These are phyloP conservation scores for Meganola albula DNA, from an alignment of 2,888 invertebrate genomes.

Conservation along the genomic window DNA sequence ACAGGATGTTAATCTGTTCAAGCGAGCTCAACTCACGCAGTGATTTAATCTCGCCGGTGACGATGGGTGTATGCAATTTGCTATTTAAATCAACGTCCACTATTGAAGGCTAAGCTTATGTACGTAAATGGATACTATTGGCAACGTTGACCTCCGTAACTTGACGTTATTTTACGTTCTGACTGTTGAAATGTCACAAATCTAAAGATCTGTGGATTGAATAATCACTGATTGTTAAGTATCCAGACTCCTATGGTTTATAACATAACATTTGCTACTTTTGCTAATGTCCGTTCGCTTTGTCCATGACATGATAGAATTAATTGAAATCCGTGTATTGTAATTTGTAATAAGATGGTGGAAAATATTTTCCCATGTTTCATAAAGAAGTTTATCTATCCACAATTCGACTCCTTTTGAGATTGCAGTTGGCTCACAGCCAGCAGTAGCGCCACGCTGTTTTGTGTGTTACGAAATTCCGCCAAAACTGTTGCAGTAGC, in stretches of 20 bases:
- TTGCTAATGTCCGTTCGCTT: too few species aligned
- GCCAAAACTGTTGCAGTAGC: constrained; percentile 68
- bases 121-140: constrained; percentile 6
- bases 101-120: constrained; percentile 8
- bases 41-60: constrained; percentile 35
- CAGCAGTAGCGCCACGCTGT: constrained; percentile 47
- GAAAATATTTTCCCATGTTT: constrained; percentile 8
- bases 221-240: too few species aligned
- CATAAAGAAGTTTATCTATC: constrained; percentile 34
- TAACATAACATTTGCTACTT: too few species aligned
- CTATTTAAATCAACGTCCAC: constrained; percentile 23
- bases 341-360: too few species aligned
- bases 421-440: constrained; percentile 54
- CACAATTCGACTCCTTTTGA: constrained; percentile 28
- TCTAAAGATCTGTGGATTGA: too few species aligned
- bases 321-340: too few species aligned
- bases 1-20: constrained; percentile 44
- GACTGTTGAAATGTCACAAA: too few species aligned
- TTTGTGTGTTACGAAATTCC: constrained; percentile 73
- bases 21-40: constrained; percentile 29
- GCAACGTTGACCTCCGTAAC: constrained; percentile 25
- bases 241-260: too few species aligned
- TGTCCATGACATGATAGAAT: too few species aligned
- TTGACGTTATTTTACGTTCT: constrained; percentile 17
- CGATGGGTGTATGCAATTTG: constrained; percentile 26